Evolutionary conservation across 1,140 invertebrate genomes (phyloP).

Genomic region (Danaus melanippus): DNA sequence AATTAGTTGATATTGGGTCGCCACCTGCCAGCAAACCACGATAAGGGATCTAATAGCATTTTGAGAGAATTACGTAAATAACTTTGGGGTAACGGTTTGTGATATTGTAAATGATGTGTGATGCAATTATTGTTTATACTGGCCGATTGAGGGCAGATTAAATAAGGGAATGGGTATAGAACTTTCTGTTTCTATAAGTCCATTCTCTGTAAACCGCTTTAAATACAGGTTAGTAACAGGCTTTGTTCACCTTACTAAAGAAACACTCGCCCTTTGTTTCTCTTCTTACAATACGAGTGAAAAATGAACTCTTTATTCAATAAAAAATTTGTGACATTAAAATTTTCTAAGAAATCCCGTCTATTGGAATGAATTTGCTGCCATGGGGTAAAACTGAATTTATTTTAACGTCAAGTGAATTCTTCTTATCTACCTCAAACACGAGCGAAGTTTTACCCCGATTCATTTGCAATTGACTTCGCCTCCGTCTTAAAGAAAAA

Average conservation of each 20-base stretch:
- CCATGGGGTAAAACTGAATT: background rate
- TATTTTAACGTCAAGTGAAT: constrained; percentile 12
- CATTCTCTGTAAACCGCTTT: too few species aligned
- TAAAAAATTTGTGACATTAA: too few species aligned
- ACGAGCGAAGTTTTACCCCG: constrained; percentile 4
- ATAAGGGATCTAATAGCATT: constrained; percentile 19
- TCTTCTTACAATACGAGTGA: too few species aligned
- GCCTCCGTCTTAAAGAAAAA: constrained; percentile 8
- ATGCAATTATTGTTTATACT: constrained; percentile 15
- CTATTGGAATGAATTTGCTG: too few species aligned
- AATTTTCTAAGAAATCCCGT: too few species aligned
- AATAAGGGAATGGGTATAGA: too few species aligned
- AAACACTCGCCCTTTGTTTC: too few species aligned
- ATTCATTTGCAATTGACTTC: constrained; percentile 40
- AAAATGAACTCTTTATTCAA: too few species aligned
- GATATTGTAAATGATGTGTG: constrained; percentile 25
- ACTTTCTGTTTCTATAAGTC: too few species aligned
- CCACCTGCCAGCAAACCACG: constrained; percentile 13
- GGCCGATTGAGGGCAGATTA: constrained; percentile 1
- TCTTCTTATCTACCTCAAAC: constrained; percentile 9
- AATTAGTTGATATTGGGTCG: constrained; percentile 17
- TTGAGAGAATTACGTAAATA: constrained; percentile 26
- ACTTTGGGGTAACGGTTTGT: constrained; percentile 20
- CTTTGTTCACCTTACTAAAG: too few species aligned
- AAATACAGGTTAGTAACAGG: too few species aligned